A percentile compares a stretch with the other conserved stretches of the same genome.
Conservation (phyloP, 1,140 invertebrate genomes). For the Cyclargus thomasi region DNA sequence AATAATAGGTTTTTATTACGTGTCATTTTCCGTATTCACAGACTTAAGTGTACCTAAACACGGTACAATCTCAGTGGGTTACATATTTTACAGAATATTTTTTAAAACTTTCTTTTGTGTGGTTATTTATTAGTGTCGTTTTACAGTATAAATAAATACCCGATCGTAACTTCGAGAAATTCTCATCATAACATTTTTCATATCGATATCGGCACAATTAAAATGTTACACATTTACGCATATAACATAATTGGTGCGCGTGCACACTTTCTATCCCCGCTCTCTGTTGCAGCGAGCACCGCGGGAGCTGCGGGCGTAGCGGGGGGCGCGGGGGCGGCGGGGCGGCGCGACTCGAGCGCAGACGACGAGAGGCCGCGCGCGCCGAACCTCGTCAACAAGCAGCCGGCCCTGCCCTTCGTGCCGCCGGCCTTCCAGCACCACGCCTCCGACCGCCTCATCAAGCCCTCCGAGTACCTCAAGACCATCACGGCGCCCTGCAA, state of each 20-base stretch:
- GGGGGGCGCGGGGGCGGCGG: constrained; percentile 25
- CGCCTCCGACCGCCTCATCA: constrained; percentile 87
- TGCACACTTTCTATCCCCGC: constrained; percentile 65
- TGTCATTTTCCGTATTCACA: too few species aligned
- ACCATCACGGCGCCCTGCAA: constrained; percentile 79
- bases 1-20: too few species aligned
- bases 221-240: constrained; percentile 22
- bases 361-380: constrained; percentile 73
- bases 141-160: too few species aligned
- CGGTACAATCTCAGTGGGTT: too few species aligned
- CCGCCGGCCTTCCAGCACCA: constrained; percentile 88
- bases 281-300: constrained; percentile 48
- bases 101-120: too few species aligned
- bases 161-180: neutral
- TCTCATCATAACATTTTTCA: neutral
- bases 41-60: too few species aligned
- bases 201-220: constrained; percentile 10
- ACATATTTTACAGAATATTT: too few species aligned
- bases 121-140: too few species aligned
- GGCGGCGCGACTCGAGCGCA: constrained; percentile 51
- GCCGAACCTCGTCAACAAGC: constrained; percentile 85
- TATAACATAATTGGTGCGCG: constrained; percentile 38
- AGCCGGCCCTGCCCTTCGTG: constrained; percentile 89
- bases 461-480: constrained; percentile 92
- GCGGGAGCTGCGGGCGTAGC: constrained; percentile 66